These are phyloP conservation scores for Chymomyza amoena DNA, from an alignment of 2,888 invertebrate species.

Conservation along the genomic window DNA sequence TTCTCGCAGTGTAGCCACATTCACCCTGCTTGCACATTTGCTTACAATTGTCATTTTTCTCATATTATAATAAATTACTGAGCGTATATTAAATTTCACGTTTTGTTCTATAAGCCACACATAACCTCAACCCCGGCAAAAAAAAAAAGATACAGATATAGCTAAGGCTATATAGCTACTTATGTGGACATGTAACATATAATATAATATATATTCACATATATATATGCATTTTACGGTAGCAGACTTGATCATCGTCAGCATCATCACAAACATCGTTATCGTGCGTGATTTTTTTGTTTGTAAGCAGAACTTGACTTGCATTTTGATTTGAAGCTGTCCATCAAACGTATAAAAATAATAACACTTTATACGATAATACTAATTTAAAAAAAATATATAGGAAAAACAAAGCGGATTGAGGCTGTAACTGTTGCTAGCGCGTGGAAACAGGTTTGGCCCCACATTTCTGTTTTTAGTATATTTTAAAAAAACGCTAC, in stretches of 20 bases:
- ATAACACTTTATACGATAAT: background rate
- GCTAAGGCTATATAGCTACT: too few relatives aligned
- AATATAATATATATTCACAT: too few relatives aligned
- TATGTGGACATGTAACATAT: too few relatives aligned
- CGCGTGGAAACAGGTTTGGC: background rate
- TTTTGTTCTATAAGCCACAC: background rate
- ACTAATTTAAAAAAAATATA: background rate
- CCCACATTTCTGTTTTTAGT: background rate
- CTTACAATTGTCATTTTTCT: background rate
- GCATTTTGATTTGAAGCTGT: slow-evolving; percentile 22
- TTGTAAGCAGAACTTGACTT: slow-evolving; percentile 13
- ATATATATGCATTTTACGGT: too few relatives aligned
- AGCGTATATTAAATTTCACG: slow-evolving; percentile 20
- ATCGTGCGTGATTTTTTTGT: background rate
- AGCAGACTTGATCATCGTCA: background rate
- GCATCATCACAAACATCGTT: background rate
- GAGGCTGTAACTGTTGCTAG: background rate
- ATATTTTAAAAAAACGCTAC: background rate
- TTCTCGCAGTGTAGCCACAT: background rate
- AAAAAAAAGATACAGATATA: too few relatives aligned
- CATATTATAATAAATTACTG: slow-evolving; percentile 4
- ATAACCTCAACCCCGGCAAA: background rate
- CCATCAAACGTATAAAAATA: slow-evolving; percentile 3
- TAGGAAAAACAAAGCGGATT: background rate
- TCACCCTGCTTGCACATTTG: background rate